Evolutionary conservation across 2,888 invertebrate species (phyloP).

Genomic region (Spialia ferax): DNA sequence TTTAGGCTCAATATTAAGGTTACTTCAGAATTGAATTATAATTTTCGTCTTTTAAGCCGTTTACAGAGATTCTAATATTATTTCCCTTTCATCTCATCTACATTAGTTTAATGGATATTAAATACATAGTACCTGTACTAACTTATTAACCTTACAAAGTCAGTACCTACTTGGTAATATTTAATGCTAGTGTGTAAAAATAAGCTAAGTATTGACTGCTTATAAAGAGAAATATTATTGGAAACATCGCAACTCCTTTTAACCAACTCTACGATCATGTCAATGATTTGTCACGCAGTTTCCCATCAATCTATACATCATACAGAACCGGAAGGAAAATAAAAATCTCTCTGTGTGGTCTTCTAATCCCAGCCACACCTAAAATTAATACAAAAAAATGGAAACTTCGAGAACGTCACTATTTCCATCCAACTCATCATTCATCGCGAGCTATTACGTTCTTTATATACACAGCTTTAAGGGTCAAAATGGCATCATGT

Average conservation of each 20-base stretch:
- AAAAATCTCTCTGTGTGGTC: slow-evolving; percentile 21
- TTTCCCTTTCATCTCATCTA: too few species aligned
- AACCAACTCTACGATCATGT: neutral
- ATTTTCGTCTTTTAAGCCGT: too few species aligned
- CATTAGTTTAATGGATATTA: too few species aligned
- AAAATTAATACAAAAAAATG: slow-evolving; percentile 55
- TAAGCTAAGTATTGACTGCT: too few species aligned
- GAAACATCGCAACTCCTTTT: neutral
- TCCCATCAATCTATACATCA: slow-evolving; percentile 2
- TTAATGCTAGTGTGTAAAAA: too few species aligned
- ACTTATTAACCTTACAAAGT: too few species aligned
- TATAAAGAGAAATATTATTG: too few species aligned
- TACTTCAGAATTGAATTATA: too few species aligned
- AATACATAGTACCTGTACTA: too few species aligned
- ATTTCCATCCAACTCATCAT: slow-evolving; percentile 47
- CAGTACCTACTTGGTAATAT: too few species aligned
- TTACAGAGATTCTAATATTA: too few species aligned
- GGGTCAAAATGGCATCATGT: slow-evolving; percentile 29
- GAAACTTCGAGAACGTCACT: slow-evolving; percentile 64
- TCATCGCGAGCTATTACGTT: neutral
- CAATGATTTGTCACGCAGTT: neutral
- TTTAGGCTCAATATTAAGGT: too few species aligned
- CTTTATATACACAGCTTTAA: neutral
- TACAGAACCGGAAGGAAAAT: slow-evolving; percentile 20
- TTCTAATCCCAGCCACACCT: slow-evolving; percentile 45